A percentile compares a stretch with the other conserved stretches of the same genome.
Conservation (phyloP, 2,888 invertebrate genomes). For the Dione juno region DNA sequence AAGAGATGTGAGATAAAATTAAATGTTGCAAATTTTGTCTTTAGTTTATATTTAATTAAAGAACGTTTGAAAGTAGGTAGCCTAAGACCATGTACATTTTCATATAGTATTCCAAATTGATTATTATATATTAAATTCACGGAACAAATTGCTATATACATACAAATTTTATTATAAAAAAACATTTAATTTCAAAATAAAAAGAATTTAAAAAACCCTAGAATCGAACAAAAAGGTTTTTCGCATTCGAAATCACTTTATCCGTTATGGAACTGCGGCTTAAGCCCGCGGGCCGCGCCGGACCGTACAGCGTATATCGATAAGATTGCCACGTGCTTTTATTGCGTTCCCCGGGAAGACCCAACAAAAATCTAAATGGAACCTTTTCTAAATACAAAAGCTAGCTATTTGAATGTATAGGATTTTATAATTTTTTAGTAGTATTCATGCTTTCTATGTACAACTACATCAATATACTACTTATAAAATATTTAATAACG, state of each 20-base stretch:
- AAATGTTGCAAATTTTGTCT: too few species aligned
- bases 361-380: slow-evolving; percentile 66
- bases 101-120: too few species aligned
- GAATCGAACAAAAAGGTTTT: slow-evolving; percentile 37
- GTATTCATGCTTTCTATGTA: background rate
- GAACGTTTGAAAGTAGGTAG: too few species aligned
- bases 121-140: background rate
- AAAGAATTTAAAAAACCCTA: slow-evolving; percentile 1
- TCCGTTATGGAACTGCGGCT: slow-evolving; percentile 47
- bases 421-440: slow-evolving; percentile 26
- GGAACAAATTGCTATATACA: background rate
- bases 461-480: too few species aligned
- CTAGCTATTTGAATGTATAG: slow-evolving; percentile 28
- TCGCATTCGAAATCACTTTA: slow-evolving; percentile 41
- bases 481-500: too few species aligned
- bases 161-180: background rate
- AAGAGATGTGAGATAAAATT: too few species aligned
- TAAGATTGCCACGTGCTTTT: slow-evolving; percentile 71
- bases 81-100: too few species aligned
- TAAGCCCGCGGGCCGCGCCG: slow-evolving; percentile 61
- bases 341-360: slow-evolving; percentile 66
- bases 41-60: too few species aligned
- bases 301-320: slow-evolving; percentile 72
- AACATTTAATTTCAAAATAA: slow-evolving; percentile 26
- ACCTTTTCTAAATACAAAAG: slow-evolving; percentile 44